Evolutionary conservation across 2,888 invertebrate genomes (phyloP), one percentile per base, ranked within the genome.

Genomic region (Cactoblastis cactorum): DNA sequence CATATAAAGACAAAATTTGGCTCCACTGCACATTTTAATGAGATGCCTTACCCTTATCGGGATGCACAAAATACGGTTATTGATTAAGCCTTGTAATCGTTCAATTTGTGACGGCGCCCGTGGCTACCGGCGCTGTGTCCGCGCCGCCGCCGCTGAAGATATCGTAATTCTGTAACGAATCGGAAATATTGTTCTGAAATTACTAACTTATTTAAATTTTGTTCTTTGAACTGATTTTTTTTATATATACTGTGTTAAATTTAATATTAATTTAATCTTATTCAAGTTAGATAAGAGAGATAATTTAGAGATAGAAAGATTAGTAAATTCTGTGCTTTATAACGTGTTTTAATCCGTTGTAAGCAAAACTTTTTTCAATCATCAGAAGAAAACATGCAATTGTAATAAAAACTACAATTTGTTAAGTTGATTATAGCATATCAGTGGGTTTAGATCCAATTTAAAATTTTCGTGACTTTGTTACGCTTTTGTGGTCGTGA

Each of bases 51-150:
- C 61, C 63, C 63, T 71, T 67, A 70, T 63, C 55, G 51, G 38
- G 52, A 51, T 47, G 50, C 61, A 58, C 58, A 67, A 56, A 55
- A 56, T 54, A 62, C 47, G 63, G 65, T 67, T 61, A 71, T 69
- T 71, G 68, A 73, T 71, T 65, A 68, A 63, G 54, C 57, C 57
- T 59, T 60, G 59, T 69, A 72, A 74, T 73, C 69, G 64, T 58
- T 65, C 65, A 62, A 74, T 74, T 62, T 63, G 67, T 53, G 56
- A 59, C 59, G 60, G 58, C 55, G 61, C 63, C 56, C 62, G 53
- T 57, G 54, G 50, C 50, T 49, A 54, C 54, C 56, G 68, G 61
- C 61, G 50, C 50, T n/a, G n/a, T n/a, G n/a, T 49, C 32, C 24
- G 43, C 46, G 46, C 35, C 5, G 18, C 22, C 11, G n/a, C n/a